Conservation (phyloP, 2,888 invertebrate species). For the Osmoderma eremita region DNA sequence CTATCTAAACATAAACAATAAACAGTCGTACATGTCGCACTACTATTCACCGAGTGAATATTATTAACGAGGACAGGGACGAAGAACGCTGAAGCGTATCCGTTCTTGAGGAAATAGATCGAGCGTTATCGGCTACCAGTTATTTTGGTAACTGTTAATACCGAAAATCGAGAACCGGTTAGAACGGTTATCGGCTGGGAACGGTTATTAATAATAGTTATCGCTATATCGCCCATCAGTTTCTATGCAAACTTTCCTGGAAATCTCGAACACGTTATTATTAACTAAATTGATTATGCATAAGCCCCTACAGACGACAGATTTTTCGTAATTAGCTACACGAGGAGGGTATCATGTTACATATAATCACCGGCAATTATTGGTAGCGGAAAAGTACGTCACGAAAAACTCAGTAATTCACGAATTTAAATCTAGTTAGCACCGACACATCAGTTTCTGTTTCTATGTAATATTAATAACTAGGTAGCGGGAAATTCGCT, state of each 20-base stretch:
- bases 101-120: too few species aligned
- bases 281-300: constrained; percentile 24
- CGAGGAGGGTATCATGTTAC: not conserved
- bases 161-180: too few species aligned
- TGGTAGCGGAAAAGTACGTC: constrained; percentile 1
- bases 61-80: too few species aligned
- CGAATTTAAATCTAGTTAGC: constrained; percentile 29
- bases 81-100: too few species aligned
- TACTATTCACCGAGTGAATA: too few species aligned
- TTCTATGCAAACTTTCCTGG: not conserved
- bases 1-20: too few species aligned
- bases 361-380: constrained; percentile 2
- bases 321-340: constrained; percentile 28
- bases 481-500: not conserved
- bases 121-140: too few species aligned
- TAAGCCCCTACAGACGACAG: not conserved
- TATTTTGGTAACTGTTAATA: too few species aligned
- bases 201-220: too few species aligned
- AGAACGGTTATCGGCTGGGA: too few species aligned
- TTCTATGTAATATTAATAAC: constrained; percentile 13
- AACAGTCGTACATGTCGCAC: too few species aligned
- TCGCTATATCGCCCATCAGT: not conserved
- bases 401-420: constrained; percentile 3
- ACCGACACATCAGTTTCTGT: not conserved
- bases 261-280: not conserved